Percentiles rank a stretch among this genome's conserved stretches.
These are phyloP conservation scores for Plumapathes pennacea DNA, from an alignment of 92 coral and sea anemone species.

Conservation along the genomic window DNA sequence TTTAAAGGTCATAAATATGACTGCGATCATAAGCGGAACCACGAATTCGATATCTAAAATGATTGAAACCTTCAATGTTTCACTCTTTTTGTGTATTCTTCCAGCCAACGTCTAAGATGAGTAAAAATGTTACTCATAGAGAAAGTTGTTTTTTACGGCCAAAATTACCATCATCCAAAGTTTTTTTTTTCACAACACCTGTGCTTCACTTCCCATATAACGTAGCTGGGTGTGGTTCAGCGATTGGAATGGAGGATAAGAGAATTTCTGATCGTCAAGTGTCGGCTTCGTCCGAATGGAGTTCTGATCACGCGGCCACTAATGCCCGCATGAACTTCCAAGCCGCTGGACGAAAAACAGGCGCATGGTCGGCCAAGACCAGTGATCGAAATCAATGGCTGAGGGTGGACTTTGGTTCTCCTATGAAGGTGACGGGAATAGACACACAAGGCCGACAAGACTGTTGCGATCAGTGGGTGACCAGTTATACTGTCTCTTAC, in stretches of 20 bases:
- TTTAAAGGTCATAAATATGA: too few relatives aligned
- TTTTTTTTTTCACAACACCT: too few relatives aligned
- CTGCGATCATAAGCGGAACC: too few relatives aligned
- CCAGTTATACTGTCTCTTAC: conserved; percentile 6
- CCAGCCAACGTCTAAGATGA: too few relatives aligned
- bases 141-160: too few relatives aligned
- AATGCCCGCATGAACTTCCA: not conserved
- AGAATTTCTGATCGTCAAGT: conserved; percentile 8
- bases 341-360: not conserved
- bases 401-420: conserved; percentile 4
- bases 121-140: too few relatives aligned
- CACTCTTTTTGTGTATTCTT: too few relatives aligned
- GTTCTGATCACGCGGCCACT: not conserved
- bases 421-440: not conserved
- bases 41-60: too few relatives aligned
- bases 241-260: conserved; percentile 13
- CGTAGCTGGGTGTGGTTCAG: too few relatives aligned
- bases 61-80: too few relatives aligned
- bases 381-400: conserved; percentile 10
- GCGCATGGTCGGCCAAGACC: conserved; percentile 9
- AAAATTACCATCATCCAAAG: too few relatives aligned
- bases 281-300: conserved; percentile 7
- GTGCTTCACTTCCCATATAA: too few relatives aligned
- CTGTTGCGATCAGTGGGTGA: conserved; percentile 4
- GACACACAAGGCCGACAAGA: conserved; percentile 9